A percentile compares a stretch with the other conserved stretches of the same genome.
Evolutionary conservation across 2,113 vertebrate species (phyloP).

Genomic region (Malurus elegans): DNA sequence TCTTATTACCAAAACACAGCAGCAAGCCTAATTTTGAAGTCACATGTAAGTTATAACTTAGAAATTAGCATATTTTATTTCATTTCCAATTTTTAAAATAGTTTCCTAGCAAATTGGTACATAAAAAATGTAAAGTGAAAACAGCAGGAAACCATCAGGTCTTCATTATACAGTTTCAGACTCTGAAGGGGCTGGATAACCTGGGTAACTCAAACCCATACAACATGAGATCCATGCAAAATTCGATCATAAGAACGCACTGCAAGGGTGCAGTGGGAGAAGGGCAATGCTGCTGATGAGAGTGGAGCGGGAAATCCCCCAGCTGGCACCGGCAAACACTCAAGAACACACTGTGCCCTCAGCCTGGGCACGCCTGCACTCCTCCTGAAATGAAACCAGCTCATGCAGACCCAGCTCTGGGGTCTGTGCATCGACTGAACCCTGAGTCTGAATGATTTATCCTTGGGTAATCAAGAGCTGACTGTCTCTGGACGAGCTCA

Average conservation of each 20-base stretch:
- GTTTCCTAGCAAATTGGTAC: background rate
- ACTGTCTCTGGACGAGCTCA: background rate
- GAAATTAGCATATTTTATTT: slow-evolving; percentile 32
- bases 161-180: background rate
- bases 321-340: background rate
- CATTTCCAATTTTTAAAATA: background rate
- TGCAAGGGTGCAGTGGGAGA: background rate
- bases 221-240: background rate
- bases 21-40: slow-evolving; percentile 30
- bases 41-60: background rate
- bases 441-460: background rate
- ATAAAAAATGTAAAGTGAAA: background rate
- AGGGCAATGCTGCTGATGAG: background rate
- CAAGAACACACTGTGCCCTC: background rate
- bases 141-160: background rate
- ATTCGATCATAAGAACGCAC: background rate
- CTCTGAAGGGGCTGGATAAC: background rate
- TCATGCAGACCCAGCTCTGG: background rate
- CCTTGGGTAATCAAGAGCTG: background rate
- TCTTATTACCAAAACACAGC: slow-evolving; percentile 11
- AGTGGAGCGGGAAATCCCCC: background rate
- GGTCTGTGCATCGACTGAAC: background rate
- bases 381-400: background rate
- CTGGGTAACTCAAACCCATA: background rate
- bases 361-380: background rate